A percentile compares a stretch with the other conserved stretches of the same genome.
Conservation (phyloP, 2,888 invertebrate genomes). For the Torymus auratus region DNA sequence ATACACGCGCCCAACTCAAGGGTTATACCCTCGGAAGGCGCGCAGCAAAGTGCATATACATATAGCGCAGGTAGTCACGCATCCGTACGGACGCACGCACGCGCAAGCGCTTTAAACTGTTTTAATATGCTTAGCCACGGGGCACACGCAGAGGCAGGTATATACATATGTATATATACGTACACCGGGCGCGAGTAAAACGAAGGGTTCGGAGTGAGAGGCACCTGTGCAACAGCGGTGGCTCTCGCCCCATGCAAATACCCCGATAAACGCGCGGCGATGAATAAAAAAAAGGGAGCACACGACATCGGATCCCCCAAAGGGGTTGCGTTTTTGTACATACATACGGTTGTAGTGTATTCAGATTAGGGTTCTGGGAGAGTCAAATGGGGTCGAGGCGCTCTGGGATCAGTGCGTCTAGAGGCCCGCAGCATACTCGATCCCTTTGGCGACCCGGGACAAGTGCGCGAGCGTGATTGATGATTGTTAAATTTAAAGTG, state of each 20-base stretch:
- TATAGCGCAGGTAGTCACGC: too few species aligned
- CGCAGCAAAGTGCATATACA: too few species aligned
- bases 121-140: constrained; percentile 51
- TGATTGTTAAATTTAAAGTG: constrained; percentile 40
- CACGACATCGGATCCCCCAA: constrained; percentile 43
- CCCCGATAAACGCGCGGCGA: constrained; percentile 54
- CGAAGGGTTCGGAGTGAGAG: constrained; percentile 63
- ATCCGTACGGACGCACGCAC: neutral
- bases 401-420: constrained; percentile 11
- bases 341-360: constrained; percentile 61
- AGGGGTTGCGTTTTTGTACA: constrained; percentile 64
- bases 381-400: neutral
- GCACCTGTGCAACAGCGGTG: constrained; percentile 64
- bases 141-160: constrained; percentile 12
- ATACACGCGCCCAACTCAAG: too few species aligned
- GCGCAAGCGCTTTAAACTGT: constrained; percentile 33
- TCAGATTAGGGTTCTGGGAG: constrained; percentile 70
- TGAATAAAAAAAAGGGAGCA: neutral
- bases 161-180: too few species aligned
- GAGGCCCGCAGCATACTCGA: constrained; percentile 31
- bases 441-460: constrained; percentile 25
- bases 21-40: too few species aligned
- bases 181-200: constrained; percentile 26
- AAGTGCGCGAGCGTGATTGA: constrained; percentile 42
- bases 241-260: constrained; percentile 69